These are phyloP conservation scores for Ictalurus punctatus DNA, from an alignment of 2,113 vertebrate species.

Conservation along the genomic window DNA sequence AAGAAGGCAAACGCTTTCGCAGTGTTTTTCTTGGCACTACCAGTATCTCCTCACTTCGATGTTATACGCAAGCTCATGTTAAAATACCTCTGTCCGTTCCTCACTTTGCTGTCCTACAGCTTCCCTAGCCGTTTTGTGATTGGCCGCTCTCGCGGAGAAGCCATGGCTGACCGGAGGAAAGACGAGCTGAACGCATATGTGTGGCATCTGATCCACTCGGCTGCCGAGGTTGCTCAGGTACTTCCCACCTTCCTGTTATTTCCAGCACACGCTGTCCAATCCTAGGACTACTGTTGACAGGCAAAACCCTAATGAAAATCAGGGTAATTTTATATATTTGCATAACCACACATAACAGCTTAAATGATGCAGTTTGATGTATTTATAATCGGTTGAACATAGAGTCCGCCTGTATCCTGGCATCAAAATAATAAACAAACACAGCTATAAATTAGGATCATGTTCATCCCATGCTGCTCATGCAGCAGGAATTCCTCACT, in stretches of 20 bases:
- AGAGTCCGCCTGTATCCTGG: background rate
- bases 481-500: background rate
- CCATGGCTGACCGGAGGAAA: constrained; percentile 83
- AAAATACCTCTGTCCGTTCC: background rate
- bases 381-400: background rate
- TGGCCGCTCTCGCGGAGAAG: constrained; percentile 87
- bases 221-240: constrained; percentile 88
- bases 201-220: constrained; percentile 86
- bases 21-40: background rate
- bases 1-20: background rate
- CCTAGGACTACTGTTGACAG: background rate
- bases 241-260: background rate
- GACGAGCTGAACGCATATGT: constrained; percentile 93
- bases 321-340: background rate
- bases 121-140: constrained; percentile 95
- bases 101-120: constrained; percentile 62
- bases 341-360: background rate
- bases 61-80: background rate
- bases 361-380: background rate
- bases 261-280: no score
- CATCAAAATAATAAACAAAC: background rate
- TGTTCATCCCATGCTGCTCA: background rate
- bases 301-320: background rate
- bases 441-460: background rate
- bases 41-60: background rate